Evolutionary conservation across 1,140 invertebrate species (phyloP), one percentile per base, ranked within the genome.

Genomic region (Caenorhabditis remanei): DNA sequence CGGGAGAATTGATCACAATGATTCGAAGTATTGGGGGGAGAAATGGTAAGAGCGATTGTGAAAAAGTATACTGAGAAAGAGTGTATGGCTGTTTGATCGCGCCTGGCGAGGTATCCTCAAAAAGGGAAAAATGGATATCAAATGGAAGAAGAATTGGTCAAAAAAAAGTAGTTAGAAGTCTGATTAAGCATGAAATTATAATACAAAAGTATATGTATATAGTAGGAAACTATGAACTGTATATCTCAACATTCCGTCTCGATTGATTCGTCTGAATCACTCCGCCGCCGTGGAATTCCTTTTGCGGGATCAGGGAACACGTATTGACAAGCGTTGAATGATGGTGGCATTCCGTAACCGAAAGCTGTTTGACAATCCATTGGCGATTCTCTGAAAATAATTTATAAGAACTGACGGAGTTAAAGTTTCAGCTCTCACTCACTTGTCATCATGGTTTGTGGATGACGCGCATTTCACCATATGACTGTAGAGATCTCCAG

Each of bases 341-440:
- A 79, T 21, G 71, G 71, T 21, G 71, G 71, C 46, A 79, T 21
- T 50, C 71, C 71, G 46, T 79, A 79, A 50, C 71, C 71, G 19
- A 79, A 79, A 2, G 46, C 46, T 7, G 71, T 79, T 21, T n/a
- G 46, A 43, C 46, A 50, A n/a, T 53, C n/a, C 11, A 50, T 50
- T 11, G 71, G 19, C 21, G 71, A 79, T 8, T 79, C 46, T 53
- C 46, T 71, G 41, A 24, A 79, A 79, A 50, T 48, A 11, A 48
- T 24, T 50, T 50, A 11, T 32, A 40, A 63, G n/a, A n/a, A 16
- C 14, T 21, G 61, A 14, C 13, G 24, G 21, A 13, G 2, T 63
- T 24, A 1, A 8, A 13, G 3, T 63, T 11, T 9, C 11, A 32
- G 50, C 11, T 16, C 50, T 53, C 13, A 79, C 46, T 50, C 14